Evolutionary conservation across 53 echinoderm and acorn worm species (phyloP).

Genomic region (Patiria pectinifera): DNA sequence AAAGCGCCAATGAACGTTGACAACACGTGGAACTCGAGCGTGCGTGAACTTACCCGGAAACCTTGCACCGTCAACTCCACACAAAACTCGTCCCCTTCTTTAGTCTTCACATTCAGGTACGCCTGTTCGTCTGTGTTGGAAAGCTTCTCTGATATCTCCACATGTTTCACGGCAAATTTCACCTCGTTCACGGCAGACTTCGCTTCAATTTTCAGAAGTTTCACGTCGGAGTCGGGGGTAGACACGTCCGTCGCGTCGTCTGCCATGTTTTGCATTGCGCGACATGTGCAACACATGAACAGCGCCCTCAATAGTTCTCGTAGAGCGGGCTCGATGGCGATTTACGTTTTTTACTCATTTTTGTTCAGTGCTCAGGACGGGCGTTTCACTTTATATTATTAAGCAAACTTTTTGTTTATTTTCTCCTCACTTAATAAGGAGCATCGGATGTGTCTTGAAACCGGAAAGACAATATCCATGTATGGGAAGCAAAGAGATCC

Average conservation of each 20-base stretch:
- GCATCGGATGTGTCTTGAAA: too few relatives aligned
- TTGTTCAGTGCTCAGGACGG: too few relatives aligned
- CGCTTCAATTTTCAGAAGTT: constrained; percentile 94
- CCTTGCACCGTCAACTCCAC: constrained; percentile 92
- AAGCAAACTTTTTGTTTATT: too few relatives aligned
- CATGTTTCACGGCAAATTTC: constrained; percentile 89
- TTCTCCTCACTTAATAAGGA: too few relatives aligned
- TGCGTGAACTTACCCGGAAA: constrained; percentile 83
- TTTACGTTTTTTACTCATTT: not conserved
- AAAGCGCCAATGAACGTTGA: not conserved
- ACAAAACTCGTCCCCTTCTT: constrained; percentile 88
- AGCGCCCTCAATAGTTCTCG: constrained; percentile 52
- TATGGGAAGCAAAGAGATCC: too few relatives aligned
- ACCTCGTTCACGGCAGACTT: constrained; percentile 89
- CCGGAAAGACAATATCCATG: too few relatives aligned
- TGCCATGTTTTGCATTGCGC: constrained; percentile 66
- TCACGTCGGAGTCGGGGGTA: constrained; percentile 75
- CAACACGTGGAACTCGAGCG: too few relatives aligned
- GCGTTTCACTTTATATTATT: too few relatives aligned
- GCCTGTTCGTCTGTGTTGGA: constrained; percentile 79
- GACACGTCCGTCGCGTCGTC: constrained; percentile 69
- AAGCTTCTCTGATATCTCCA: constrained; percentile 82
- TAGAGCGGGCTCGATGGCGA: not conserved
- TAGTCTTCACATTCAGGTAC: constrained; percentile 90
- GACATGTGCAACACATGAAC: not conserved